Conservation (phyloP, 2,888 invertebrate genomes). For the Morinoia aosen region DNA sequence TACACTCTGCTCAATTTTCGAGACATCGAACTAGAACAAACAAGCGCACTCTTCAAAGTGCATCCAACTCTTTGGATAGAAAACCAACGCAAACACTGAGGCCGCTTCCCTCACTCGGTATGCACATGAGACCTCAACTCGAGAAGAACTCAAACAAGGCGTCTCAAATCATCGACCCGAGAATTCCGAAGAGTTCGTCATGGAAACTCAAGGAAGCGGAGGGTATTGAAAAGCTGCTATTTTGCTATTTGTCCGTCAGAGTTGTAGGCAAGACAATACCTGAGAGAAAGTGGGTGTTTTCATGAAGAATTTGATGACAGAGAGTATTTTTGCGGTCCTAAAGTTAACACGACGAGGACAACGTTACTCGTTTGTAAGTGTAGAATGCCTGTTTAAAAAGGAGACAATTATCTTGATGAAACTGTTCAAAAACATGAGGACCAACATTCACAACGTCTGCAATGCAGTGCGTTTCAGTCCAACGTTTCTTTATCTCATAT, state of each 20-base stretch:
- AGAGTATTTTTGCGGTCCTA: neutral
- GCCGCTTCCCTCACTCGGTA: neutral
- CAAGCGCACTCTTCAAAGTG: neutral
- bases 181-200: neutral
- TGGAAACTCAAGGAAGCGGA: neutral
- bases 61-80: neutral
- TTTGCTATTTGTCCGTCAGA: neutral
- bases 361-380: neutral
- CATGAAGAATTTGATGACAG: neutral
- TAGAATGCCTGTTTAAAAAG: neutral
- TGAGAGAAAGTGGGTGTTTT: neutral
- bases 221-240: neutral
- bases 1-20: neutral
- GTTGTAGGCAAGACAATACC: neutral
- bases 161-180: neutral
- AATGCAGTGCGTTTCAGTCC: neutral
- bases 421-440: neutral
- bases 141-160: neutral
- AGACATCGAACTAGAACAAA: neutral
- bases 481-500: neutral
- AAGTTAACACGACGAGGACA: neutral
- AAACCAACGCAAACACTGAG: neutral
- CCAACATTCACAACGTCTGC: neutral
- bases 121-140: neutral
- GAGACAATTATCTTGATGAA: neutral